Evolutionary conservation across 2,888 invertebrate species (phyloP), one percentile per base, ranked within the genome.

Genomic region (Clanis bilineata): DNA sequence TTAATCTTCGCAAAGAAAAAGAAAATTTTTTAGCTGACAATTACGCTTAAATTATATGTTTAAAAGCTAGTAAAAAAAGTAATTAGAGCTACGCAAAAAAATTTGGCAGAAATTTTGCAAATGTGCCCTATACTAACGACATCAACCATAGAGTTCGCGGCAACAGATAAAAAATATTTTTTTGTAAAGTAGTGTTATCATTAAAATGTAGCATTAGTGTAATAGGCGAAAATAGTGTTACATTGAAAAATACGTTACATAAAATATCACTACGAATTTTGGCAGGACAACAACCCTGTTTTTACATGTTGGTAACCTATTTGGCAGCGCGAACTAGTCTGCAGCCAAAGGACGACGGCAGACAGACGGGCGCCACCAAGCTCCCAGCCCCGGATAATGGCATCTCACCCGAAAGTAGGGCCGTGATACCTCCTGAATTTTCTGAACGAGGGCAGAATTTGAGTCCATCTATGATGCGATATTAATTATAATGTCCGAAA

Each of bases 301-400:
- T 60, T 57, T 57, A 41, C 47, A 47, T 25, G 47, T 18, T 38
- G 18, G 21, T 15, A 58, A 77, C 80, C 80, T 76, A 82, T 68
- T 79, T 83, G 79, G 76, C 79, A 61, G 63, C 66, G 68, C 64
- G 67, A 74, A 74, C 72, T 78, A 73, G 78, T 76, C 74, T 76
- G 72, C 65, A 67, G 74, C 59, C 58, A 64, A 57, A 65, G 64
- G 66, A 67, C 70, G 89, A 77, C 85, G 88, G 77, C 89, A 89
- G 90, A 87, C 90, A 70, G 88, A 73, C 88, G 83, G 89, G 86
- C 87, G 86, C 86, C 86, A 10, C 56, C 58, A 64, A 66, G 64
- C 69, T 66, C 68, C 66, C 66, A 72, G 65, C 71, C 67, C 71
- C 63, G 65, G 62, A 73, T 76, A 77, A 74, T 75, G 73, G 69